Percentiles rank a stretch among this genome's conserved stretches.
These are phyloP conservation scores for Empidonax traillii DNA, from an alignment of 2,113 vertebrate species.

Conservation along the genomic window DNA sequence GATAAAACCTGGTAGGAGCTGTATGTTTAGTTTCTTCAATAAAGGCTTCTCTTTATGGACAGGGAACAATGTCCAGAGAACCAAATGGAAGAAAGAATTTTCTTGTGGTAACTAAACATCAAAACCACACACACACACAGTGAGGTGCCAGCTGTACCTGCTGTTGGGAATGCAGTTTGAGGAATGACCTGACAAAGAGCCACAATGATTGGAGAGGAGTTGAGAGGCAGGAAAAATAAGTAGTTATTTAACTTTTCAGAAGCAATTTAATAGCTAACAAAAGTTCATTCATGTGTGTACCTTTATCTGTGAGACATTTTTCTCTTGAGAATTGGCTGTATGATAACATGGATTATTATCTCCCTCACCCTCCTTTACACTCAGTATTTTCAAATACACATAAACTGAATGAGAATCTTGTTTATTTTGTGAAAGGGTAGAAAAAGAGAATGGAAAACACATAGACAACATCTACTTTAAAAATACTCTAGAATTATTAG, in stretches of 20 bases:
- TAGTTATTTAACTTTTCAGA: not conserved
- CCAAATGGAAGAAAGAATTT: not conserved
- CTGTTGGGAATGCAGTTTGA: not conserved
- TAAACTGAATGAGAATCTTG: not conserved
- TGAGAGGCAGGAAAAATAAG: not conserved
- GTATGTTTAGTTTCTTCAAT: not conserved
- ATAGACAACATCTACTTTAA: not conserved
- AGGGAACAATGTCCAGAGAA: not conserved
- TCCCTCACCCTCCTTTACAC: not conserved
- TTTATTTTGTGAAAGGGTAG: not conserved
- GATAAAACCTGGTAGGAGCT: not conserved
- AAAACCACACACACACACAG: not conserved
- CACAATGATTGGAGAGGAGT: not conserved
- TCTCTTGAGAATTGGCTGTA: not conserved
- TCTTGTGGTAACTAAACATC: not conserved
- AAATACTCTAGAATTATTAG: not conserved
- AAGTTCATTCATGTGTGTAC: not conserved
- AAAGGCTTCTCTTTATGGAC: not conserved
- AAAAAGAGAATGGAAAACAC: not conserved
- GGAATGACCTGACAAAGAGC: not conserved
- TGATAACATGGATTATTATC: not conserved
- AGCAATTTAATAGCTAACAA: not conserved
- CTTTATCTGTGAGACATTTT: not conserved
- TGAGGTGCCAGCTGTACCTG: not conserved
- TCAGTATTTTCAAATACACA: not conserved